phyloP scores from a whole-genome alignment of 2,113 vertebrate genomes.

The Scophthalmus maximus region DNA sequence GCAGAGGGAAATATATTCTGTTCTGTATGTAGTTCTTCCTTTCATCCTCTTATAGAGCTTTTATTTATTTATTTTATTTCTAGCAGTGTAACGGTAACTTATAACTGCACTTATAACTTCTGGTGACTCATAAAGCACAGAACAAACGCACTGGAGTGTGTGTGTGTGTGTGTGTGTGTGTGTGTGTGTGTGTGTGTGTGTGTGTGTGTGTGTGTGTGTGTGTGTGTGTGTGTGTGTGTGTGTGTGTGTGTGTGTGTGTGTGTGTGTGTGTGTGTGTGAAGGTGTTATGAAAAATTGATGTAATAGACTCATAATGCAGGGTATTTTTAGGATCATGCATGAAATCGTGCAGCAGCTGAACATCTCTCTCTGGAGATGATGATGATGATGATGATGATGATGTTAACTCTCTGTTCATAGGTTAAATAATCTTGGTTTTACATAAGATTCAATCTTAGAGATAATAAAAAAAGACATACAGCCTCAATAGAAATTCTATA shows the following conservation, averaged over 20 bases:
- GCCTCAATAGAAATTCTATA: no score
- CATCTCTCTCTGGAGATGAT: neutral
- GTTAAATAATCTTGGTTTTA: no score
- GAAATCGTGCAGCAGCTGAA: neutral
- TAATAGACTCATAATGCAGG: neutral
- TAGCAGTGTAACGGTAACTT: no score
- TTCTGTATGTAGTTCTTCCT: slow-evolving; percentile 7
- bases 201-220: neutral
- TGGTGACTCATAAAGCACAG: neutral
- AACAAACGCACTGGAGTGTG: neutral
- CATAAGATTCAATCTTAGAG: no score
- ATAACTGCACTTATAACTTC: slow-evolving; percentile 33
- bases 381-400: no score
- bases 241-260: slow-evolving; percentile 15
- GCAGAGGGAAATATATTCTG: slow-evolving; percentile 7
- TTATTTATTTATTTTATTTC: neutral
- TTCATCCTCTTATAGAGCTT: slow-evolving; percentile 15
- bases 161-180: slow-evolving; percentile 12
- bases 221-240: slow-evolving; percentile 8
- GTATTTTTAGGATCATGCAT: neutral
- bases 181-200: slow-evolving; percentile 16
- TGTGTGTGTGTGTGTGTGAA: neutral
- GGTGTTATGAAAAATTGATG: no score
- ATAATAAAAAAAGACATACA: no score
- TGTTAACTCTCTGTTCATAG: neutral